phyloP scores from a whole-genome alignment of 2,113 vertebrate species.

The Fukomys damarensis region DNA sequence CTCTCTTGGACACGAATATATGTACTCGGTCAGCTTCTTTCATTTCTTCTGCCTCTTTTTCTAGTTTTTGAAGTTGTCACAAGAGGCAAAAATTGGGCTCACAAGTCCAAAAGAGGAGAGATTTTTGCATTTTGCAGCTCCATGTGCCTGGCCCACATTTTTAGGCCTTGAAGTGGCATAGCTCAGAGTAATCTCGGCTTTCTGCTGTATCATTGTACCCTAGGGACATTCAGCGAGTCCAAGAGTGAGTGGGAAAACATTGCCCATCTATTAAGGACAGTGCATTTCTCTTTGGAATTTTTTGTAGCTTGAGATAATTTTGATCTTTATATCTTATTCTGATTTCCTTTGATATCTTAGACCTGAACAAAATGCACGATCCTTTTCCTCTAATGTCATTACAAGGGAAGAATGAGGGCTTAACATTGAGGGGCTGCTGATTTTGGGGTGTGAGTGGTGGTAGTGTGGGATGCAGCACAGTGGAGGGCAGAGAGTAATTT shows the following conservation, averaged over 20 bases:
- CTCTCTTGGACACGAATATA: background rate
- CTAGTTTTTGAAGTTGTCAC: background rate
- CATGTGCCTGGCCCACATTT: background rate
- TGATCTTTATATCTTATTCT: constrained; percentile 79
- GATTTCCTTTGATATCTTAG: constrained; percentile 69
- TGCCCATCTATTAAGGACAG: constrained; percentile 70
- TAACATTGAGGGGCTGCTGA: constrained; percentile 28
- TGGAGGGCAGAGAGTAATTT: constrained; percentile 85
- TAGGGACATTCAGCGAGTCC: constrained; percentile 45
- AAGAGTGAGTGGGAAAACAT: constrained; percentile 72
- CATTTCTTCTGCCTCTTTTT: background rate
- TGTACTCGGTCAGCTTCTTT: background rate
- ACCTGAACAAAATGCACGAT: constrained; percentile 45
- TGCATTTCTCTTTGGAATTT: constrained; percentile 70
- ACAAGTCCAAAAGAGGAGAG: background rate
- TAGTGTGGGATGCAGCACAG: background rate
- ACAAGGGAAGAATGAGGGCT: constrained; percentile 64
- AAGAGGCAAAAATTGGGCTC: background rate
- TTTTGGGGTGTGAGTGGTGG: background rate
- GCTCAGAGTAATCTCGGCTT: constrained; percentile 56
- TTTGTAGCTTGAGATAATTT: constrained; percentile 68
- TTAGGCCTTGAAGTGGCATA: constrained; percentile 41
- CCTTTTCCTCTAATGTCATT: constrained; percentile 78
- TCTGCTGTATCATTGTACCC: constrained; percentile 59
- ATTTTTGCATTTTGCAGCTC: background rate